Conservation (phyloP, 2,888 invertebrate genomes). For the Arge pagana region DNA sequence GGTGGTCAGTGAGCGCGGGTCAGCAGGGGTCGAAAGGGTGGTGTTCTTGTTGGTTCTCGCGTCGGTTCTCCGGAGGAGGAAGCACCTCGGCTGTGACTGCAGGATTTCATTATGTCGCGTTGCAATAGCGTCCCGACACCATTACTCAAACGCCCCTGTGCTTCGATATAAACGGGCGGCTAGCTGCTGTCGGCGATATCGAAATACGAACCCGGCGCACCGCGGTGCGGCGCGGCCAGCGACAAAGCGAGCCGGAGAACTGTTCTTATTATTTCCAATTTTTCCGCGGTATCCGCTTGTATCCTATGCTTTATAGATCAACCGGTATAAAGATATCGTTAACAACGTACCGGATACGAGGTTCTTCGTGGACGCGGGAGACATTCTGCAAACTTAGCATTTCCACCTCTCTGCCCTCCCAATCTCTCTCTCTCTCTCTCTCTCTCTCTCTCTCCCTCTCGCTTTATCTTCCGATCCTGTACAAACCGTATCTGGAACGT, state of each 20-base stretch:
- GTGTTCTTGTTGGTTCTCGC: slow-evolving; percentile 14
- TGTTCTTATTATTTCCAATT: slow-evolving; percentile 19
- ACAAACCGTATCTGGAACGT: too few relatives aligned
- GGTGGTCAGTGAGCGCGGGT: slow-evolving; percentile 36
- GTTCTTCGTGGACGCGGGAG: too few relatives aligned
- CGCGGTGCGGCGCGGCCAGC: too few relatives aligned
- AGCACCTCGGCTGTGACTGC: slow-evolving; percentile 3
- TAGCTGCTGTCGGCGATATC: slow-evolving; percentile 18
- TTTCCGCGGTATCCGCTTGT: slow-evolving; percentile 15
- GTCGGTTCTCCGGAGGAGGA: not conserved
- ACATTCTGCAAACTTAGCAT: too few relatives aligned
- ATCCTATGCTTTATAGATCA: slow-evolving; percentile 20
- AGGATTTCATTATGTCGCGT: slow-evolving; percentile 13
- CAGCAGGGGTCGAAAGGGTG: slow-evolving; percentile 12
- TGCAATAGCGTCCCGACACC: slow-evolving; percentile 29
- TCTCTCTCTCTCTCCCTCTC: too few relatives aligned
- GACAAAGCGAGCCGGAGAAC: too few relatives aligned
- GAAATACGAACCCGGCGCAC: slow-evolving; percentile 18
- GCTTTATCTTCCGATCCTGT: too few relatives aligned
- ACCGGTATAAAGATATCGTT: slow-evolving; percentile 15
- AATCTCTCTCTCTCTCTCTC: too few relatives aligned
- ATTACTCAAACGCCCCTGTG: slow-evolving; percentile 42
- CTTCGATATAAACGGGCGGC: slow-evolving; percentile 6
- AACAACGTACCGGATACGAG: slow-evolving; percentile 4
- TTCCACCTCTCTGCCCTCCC: too few relatives aligned